Conservation (phyloP, 2,797 vertebrate genomes). For the Apodemus agrarius region DNA sequence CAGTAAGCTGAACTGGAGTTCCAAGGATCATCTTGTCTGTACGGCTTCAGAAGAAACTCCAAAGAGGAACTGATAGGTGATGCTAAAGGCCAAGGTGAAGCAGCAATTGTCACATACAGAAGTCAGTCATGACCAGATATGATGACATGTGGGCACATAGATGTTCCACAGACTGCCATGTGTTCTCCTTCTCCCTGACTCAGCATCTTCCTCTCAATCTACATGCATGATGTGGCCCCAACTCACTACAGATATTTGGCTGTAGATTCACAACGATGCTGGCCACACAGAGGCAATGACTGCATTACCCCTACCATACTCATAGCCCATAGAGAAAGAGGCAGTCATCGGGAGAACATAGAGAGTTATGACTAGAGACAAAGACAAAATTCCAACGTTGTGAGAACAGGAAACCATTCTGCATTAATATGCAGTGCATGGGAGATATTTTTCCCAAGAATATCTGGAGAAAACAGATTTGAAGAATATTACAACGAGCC, state of each 20-base stretch:
- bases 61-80: neutral
- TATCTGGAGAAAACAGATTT: slow-evolving; percentile 25
- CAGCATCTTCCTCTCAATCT: neutral
- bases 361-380: neutral
- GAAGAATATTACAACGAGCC: neutral
- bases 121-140: neutral
- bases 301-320: neutral
- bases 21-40: slow-evolving; percentile 1
- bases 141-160: neutral
- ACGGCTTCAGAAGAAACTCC: slow-evolving; percentile 23
- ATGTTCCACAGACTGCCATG: too few relatives aligned
- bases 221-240: neutral
- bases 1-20: neutral
- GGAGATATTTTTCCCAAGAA: neutral
- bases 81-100: neutral
- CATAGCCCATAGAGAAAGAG: neutral
- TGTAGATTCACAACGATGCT: neutral
- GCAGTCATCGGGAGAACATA: neutral
- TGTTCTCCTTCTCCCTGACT: neutral
- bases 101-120: neutral
- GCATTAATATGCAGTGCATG: neutral
- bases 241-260: neutral
- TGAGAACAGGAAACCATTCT: slow-evolving; percentile 19
- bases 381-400: neutral
- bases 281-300: accelerated